Percentiles rank a stretch among this genome's conserved stretches.
These are phyloP conservation scores for Atethmia centrago DNA, from an alignment of 2,888 invertebrate genomes.

Conservation along the genomic window DNA sequence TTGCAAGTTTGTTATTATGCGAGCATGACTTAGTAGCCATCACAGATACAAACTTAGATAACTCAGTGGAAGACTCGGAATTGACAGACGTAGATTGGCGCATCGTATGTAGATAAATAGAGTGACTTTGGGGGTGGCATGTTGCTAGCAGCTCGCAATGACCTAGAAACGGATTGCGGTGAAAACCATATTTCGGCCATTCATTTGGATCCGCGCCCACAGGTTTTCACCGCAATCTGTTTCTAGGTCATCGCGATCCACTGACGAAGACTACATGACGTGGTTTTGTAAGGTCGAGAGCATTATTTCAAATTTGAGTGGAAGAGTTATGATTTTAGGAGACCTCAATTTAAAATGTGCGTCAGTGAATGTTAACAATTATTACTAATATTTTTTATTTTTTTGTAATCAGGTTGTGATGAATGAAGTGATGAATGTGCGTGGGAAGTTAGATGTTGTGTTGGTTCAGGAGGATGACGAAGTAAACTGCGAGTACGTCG, in stretches of 20 bases:
- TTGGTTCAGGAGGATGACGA: conserved; percentile 3
- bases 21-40: too few relatives aligned
- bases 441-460: not conserved
- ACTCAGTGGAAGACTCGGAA: too few relatives aligned
- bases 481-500: conserved; percentile 1
- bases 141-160: not conserved
- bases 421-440: conserved; percentile 25
- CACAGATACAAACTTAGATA: too few relatives aligned
- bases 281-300: not conserved
- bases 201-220: too few relatives aligned
- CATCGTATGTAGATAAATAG: conserved; percentile 17
- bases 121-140: not conserved
- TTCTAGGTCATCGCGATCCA: too few relatives aligned
- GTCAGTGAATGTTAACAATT: not conserved
- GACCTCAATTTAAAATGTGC: not conserved
- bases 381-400: conserved; percentile 18
- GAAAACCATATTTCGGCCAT: too few relatives aligned
- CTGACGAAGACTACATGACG: not conserved
- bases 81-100: too few relatives aligned
- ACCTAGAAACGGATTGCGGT: not conserved
- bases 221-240: too few relatives aligned
- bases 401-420: conserved; percentile 7
- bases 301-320: not conserved
- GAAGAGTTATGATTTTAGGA: not conserved
- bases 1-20: too few relatives aligned